A percentile compares a stretch with the other conserved stretches of the same genome.
phyloP scores from a whole-genome alignment of 2,113 vertebrate genomes.

The Actenoides lindsayi region DNA sequence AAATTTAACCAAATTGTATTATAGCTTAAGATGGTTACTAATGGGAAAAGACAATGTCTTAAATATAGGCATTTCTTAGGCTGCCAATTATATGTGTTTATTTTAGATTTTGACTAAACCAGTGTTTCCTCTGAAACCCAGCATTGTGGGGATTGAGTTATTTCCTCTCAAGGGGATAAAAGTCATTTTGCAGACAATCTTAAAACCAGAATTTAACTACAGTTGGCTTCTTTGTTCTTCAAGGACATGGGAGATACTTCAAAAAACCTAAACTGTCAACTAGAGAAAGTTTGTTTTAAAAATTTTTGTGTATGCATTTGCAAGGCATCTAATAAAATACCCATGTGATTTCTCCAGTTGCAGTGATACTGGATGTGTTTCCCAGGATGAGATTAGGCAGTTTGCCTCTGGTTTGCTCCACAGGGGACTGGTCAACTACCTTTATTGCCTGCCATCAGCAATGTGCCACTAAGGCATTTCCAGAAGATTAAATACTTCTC shows the following conservation, averaged over 20 bases:
- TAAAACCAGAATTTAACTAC: slow-evolving; percentile 24
- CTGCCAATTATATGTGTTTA: neutral
- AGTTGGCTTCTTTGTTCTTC: slow-evolving; percentile 11
- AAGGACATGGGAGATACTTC: slow-evolving; percentile 18
- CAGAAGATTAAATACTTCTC: slow-evolving; percentile 37
- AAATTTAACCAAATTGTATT: neutral
- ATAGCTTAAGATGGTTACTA: neutral
- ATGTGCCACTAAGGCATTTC: slow-evolving; percentile 1
- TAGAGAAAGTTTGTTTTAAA: slow-evolving; percentile 36
- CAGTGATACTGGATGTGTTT: neutral
- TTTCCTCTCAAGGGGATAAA: slow-evolving; percentile 21
- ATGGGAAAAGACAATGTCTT: neutral
- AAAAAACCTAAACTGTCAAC: slow-evolving; percentile 1
- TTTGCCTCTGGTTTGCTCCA: slow-evolving; percentile 36
- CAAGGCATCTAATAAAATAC: slow-evolving; percentile 4
- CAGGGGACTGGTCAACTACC: slow-evolving; percentile 31
- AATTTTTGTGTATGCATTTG: neutral
- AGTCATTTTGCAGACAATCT: slow-evolving; percentile 9
- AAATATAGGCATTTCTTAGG: neutral
- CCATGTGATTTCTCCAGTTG: neutral
- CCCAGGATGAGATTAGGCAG: slow-evolving; percentile 33
- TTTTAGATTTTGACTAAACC: neutral
- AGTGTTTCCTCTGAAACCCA: neutral
- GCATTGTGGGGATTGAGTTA: neutral
- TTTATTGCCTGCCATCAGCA: slow-evolving; percentile 29